These are phyloP conservation scores for Chlamydotis undulata DNA, from an alignment of 2,113 vertebrate species.

Conservation along the genomic window DNA sequence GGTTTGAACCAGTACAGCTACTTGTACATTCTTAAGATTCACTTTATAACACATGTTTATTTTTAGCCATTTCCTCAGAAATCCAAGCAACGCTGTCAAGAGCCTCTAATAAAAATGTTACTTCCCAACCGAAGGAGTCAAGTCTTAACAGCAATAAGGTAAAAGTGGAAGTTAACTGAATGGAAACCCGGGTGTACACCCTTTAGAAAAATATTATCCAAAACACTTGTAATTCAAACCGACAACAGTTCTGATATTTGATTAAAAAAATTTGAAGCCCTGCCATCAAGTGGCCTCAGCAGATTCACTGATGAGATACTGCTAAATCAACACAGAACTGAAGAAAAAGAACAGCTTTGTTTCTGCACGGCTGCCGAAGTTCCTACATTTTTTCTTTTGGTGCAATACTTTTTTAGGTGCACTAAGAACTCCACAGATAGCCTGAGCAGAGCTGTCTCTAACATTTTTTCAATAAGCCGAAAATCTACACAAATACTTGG, in stretches of 20 bases:
- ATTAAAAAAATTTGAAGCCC: neutral
- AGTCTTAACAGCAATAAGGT: neutral
- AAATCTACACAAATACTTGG: constrained; percentile 34
- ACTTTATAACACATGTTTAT: neutral
- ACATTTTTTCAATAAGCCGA: neutral
- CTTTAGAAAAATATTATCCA: constrained; percentile 27
- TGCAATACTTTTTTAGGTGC: neutral
- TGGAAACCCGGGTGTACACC: neutral
- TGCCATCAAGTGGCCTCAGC: constrained; percentile 13
- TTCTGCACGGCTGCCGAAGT: neutral
- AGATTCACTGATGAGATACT: neutral
- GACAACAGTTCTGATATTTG: neutral
- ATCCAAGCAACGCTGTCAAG: neutral
- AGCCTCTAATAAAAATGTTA: neutral
- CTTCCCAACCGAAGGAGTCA: neutral
- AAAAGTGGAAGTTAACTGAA: neutral
- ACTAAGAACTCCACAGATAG: neutral
- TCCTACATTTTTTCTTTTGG: neutral
- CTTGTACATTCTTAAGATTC: neutral
- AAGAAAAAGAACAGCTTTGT: neutral
- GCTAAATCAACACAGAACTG: neutral
- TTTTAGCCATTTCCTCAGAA: constrained; percentile 24
- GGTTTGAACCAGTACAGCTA: neutral
- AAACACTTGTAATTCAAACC: neutral
- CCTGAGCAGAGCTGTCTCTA: neutral